A percentile compares a stretch with the other conserved stretches of the same genome.
Evolutionary conservation across 2,113 vertebrate species (phyloP).

Genomic region (Orientallactaga bullata): DNA sequence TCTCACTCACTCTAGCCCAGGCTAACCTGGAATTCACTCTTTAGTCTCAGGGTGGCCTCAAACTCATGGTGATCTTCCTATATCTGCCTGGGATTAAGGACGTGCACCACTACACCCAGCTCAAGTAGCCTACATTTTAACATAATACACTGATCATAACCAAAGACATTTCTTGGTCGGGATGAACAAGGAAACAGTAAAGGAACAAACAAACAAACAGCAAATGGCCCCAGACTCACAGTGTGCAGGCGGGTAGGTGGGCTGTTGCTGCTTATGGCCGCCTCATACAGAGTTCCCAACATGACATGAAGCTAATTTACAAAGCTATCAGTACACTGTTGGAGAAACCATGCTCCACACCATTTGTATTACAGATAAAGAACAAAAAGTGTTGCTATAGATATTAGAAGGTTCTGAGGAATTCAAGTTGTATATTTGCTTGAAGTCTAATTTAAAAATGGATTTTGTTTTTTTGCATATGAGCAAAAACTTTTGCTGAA

Average conservation of each 20-base stretch:
- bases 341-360: conserved; percentile 67
- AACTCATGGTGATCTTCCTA: too few relatives aligned
- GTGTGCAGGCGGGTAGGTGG: conserved; percentile 59
- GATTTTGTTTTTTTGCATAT: conserved; percentile 13
- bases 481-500: conserved; percentile 72
- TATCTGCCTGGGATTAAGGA: too few relatives aligned
- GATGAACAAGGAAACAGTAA: conserved; percentile 85
- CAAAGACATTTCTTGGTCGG: conserved; percentile 85
- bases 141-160: conserved; percentile 84
- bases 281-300: conserved; percentile 76
- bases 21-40: too few relatives aligned
- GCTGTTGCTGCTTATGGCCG: conserved; percentile 60
- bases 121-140: conserved; percentile 64
- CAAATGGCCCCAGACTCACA: conserved; percentile 73
- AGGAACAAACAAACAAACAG: conserved; percentile 44
- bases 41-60: too few relatives aligned
- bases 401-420: conserved; percentile 60
- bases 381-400: conserved; percentile 76
- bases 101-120: too few relatives aligned
- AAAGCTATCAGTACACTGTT: conserved; percentile 71
- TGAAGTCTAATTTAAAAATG: conserved; percentile 22
- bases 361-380: conserved; percentile 75
- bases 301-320: conserved; percentile 67
- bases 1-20: too few relatives aligned
- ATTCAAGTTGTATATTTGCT: conserved; percentile 58